Evolutionary conservation across 2,888 invertebrate genomes (phyloP).

Genomic region (Neoitamus cyanurus): DNA sequence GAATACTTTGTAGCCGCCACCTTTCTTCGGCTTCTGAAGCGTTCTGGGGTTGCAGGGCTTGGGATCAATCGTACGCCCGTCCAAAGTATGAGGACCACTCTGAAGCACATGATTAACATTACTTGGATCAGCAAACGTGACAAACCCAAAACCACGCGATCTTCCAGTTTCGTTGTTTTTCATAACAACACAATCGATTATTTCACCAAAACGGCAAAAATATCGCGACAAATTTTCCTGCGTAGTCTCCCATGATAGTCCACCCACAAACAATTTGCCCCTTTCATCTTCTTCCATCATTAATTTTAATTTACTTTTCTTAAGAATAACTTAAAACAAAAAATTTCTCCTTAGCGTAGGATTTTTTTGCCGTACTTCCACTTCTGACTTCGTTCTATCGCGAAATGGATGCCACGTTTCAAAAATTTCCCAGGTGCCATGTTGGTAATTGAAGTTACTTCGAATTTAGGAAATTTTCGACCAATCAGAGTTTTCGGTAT

Average conservation of each 20-base stretch:
- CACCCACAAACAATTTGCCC: slow-evolving; percentile 93
- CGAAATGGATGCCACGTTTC: slow-evolving; percentile 50
- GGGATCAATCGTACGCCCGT: slow-evolving; percentile 94
- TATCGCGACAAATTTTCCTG: slow-evolving; percentile 82
- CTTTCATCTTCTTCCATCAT: slow-evolving; percentile 67
- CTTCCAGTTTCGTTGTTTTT: slow-evolving; percentile 96
- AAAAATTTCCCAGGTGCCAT: slow-evolving; percentile 48
- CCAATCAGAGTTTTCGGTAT: neutral
- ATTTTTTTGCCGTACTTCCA: slow-evolving; percentile 37
- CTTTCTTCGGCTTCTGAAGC: slow-evolving; percentile 90
- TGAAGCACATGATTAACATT: slow-evolving; percentile 91
- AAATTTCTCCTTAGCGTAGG: slow-evolving; percentile 38
- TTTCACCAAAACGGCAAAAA: slow-evolving; percentile 95
- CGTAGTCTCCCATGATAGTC: slow-evolving; percentile 93
- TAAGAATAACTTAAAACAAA: slow-evolving; percentile 46
- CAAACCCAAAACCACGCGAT: slow-evolving; percentile 96
- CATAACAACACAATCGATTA: slow-evolving; percentile 98
- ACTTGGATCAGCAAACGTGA: slow-evolving; percentile 93
- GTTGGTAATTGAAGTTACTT: slow-evolving; percentile 12
- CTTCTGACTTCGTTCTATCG: slow-evolving; percentile 33
- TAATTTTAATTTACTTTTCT: slow-evolving; percentile 32
- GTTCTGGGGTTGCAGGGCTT: slow-evolving; percentile 93
- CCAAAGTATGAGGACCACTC: slow-evolving; percentile 92
- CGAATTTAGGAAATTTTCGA: slow-evolving; percentile 3
- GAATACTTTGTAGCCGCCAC: slow-evolving; percentile 94